Conservation (phyloP, 2,797 vertebrate species). For the Anniella stebbinsi region DNA sequence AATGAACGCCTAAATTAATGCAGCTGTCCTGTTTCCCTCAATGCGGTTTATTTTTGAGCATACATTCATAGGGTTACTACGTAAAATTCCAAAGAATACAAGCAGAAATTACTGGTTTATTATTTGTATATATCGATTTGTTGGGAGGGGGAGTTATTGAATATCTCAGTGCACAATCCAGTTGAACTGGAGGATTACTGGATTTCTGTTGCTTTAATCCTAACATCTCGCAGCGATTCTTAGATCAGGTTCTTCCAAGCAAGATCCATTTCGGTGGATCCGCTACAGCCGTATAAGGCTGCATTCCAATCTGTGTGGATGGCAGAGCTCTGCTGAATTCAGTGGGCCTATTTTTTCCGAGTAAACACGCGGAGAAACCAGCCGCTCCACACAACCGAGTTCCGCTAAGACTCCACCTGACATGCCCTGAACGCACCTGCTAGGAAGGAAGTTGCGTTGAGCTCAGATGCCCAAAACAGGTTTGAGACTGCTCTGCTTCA, state of each 20-base stretch:
- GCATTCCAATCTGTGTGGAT: background rate
- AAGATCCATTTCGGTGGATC: background rate
- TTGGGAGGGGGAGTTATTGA: background rate
- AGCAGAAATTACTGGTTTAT: background rate
- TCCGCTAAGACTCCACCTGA: background rate
- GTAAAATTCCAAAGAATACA: background rate
- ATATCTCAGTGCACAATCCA: background rate
- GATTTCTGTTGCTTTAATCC: background rate
- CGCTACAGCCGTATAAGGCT: background rate
- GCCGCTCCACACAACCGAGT: background rate
- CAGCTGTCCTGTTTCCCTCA: background rate
- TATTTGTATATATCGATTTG: background rate
- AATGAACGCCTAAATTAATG: background rate
- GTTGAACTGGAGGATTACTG: background rate
- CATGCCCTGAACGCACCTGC: background rate
- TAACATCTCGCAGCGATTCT: background rate
- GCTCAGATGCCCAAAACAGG: background rate
- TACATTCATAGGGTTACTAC: background rate
- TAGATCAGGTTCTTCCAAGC: background rate
- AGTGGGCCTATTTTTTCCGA: background rate
- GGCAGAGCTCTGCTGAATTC: background rate
- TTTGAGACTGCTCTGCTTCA: background rate
- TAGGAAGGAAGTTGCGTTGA: background rate
- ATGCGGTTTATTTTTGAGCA: background rate
- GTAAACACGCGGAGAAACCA: too few relatives aligned